Evolutionary conservation across 2,113 vertebrate species (phyloP), one percentile per base, ranked within the genome.

Genomic region (Anhinga rufa): DNA sequence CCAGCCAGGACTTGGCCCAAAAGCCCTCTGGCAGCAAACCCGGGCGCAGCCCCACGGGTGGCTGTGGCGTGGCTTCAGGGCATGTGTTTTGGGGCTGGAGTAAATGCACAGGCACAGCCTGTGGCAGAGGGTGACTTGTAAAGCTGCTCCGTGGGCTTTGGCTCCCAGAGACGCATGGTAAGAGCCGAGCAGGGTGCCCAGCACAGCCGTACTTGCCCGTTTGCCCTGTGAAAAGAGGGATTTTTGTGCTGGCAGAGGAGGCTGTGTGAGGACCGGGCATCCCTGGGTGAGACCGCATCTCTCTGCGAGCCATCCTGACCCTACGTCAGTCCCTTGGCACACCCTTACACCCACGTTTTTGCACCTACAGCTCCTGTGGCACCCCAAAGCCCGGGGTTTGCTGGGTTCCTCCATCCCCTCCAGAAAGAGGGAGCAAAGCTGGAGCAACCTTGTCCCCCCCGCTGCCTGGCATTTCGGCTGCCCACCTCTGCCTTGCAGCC

Each of bases 391-490:
- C 40, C 4, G 1, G 25, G 29, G 13, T 72, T 71, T 65, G n/a
- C 31, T 19, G n/a, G 31, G 25, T 36, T 44, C 44, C 51, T 66
- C 36, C 20, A 7, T 42, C 42, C 44, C 51, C 44, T 18, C 26
- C 26, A 44, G 60, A 88, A 55, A 55, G 29, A 55, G 4, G 22
- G 14, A 13, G 31, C 42, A 66, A 74, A 66, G 52, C 51, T 28
- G 52, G 60, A 74, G 36, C 36, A 66, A 6, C 36, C 21, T 31
- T 12, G 26, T 57, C 9, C 12, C 4, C 10, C n/a, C 2, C 2
- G n/a, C 10, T 6, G 9, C 38, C 48, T 1, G 1, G 8, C 2
- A 0, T 49, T 48, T 28, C 2, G 2, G 28, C 24, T 3, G 1
- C 51, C 42, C 20, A 2, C 18, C 46, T 61, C 66, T 61, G 20